Evolutionary conservation across 1,140 invertebrate genomes (phyloP).

Genomic region (Cydia strobilella): DNA sequence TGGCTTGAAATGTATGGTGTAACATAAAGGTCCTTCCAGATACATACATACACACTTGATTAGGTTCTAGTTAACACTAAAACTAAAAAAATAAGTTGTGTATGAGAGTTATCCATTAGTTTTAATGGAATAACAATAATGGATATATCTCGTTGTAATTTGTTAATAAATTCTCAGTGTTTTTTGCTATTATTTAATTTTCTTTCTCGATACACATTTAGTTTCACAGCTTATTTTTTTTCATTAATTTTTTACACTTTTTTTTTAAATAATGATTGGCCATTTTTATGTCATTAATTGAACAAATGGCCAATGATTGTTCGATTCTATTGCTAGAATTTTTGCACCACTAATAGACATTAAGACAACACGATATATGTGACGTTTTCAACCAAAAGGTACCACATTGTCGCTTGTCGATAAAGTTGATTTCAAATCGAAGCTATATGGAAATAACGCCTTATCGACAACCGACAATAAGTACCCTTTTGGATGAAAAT

Average conservation of each 20-base stretch:
- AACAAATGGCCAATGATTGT: slow-evolving; percentile 11
- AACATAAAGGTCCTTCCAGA: slow-evolving; percentile 47
- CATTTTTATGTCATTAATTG: slow-evolving; percentile 31
- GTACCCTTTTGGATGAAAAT: no score
- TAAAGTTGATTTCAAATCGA: no score
- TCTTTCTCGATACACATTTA: slow-evolving; percentile 53
- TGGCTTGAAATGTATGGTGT: slow-evolving; percentile 65
- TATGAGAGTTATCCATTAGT: slow-evolving; percentile 51
- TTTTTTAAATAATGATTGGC: slow-evolving; percentile 50
- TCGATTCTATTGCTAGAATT: slow-evolving; percentile 21
- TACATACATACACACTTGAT: slow-evolving; percentile 48
- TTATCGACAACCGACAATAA: no score
- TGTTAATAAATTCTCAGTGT: slow-evolving; percentile 35
- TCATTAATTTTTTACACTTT: slow-evolving; percentile 55
- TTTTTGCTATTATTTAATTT: slow-evolving; percentile 50
- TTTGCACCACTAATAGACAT: slow-evolving; percentile 22
- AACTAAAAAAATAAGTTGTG: slow-evolving; percentile 73
- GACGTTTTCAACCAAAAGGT: no score
- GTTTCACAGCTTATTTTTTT: slow-evolving; percentile 75
- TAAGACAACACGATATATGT: slow-evolving; percentile 7
- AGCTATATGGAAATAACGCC: no score
- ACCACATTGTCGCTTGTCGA: no score
- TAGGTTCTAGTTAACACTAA: slow-evolving; percentile 63
- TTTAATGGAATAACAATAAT: slow-evolving; percentile 22
- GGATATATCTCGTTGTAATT: slow-evolving; percentile 35